Conservation (phyloP, 1,140 invertebrate species). For the Sitobion miscanthi region DNA sequence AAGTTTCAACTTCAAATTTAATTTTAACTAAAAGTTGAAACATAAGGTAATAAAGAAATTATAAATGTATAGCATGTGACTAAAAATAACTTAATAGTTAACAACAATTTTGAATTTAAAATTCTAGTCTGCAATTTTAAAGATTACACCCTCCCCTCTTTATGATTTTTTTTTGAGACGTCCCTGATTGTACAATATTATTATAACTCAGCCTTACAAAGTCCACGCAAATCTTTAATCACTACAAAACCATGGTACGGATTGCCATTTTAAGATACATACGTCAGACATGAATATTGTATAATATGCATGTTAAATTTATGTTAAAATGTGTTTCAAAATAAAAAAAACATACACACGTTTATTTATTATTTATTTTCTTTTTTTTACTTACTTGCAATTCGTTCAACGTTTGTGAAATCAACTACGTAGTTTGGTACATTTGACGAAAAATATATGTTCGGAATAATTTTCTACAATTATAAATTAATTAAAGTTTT, state of each 20-base stretch:
- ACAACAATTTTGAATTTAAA: no score
- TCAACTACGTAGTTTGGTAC: neutral
- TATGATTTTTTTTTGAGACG: no score
- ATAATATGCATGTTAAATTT: neutral
- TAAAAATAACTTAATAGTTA: no score
- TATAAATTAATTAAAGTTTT: constrained; percentile 10
- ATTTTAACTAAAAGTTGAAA: no score
- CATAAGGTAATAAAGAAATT: no score
- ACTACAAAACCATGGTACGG: neutral
- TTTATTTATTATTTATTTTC: neutral
- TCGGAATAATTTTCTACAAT: neutral
- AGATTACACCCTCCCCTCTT: no score
- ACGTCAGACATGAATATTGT: neutral
- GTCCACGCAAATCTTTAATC: neutral
- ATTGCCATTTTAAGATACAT: neutral
- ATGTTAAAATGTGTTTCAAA: neutral
- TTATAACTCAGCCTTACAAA: neutral
- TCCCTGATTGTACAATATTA: neutral
- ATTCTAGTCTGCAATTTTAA: no score
- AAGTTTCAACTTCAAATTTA: no score
- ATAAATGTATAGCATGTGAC: no score
- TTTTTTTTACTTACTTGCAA: neutral
- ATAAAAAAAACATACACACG: neutral
- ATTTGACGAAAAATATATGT: neutral
- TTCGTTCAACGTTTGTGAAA: neutral